Conservation (phyloP, 2,888 invertebrate species). For the Tryphoninae sp. region DNA sequence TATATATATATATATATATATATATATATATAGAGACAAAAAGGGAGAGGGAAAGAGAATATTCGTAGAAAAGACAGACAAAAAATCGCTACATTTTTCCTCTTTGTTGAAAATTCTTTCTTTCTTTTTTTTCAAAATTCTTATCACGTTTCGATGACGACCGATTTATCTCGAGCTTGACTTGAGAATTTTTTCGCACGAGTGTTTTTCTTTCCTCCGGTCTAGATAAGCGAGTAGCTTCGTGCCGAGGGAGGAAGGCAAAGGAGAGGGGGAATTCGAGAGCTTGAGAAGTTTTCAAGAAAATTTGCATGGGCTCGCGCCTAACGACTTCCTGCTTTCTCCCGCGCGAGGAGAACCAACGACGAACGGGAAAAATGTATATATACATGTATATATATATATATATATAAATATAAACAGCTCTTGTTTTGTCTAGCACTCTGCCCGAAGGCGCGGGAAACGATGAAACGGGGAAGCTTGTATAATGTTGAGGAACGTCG, state of each 20-base stretch:
- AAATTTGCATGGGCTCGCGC: conserved; percentile 78
- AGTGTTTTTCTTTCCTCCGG: conserved; percentile 48
- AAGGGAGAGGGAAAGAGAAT: not conserved
- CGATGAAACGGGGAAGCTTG: conserved; percentile 41
- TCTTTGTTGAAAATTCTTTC: no score
- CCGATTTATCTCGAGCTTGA: conserved; percentile 30
- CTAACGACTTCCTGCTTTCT: conserved; percentile 77
- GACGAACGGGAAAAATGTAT: not conserved
- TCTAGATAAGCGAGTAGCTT: conserved; percentile 46
- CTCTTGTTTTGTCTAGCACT: conserved; percentile 27
- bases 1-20: no score
- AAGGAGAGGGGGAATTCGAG: conserved; percentile 67
- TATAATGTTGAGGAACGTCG: conserved; percentile 23
- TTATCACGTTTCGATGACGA: conserved; percentile 38
- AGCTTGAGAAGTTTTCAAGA: conserved; percentile 75
- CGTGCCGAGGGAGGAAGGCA: conserved; percentile 38
- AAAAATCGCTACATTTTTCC: no score
- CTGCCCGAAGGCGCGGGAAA: conserved; percentile 47
- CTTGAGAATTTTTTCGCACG: conserved; percentile 21
- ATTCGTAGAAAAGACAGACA: no score
- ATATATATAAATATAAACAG: conserved; percentile 19
- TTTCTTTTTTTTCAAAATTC: not conserved
- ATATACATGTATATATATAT: conserved; percentile 6
- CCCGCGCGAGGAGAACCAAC: conserved; percentile 16
- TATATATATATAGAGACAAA: not conserved